phyloP scores from a whole-genome alignment of 1,140 invertebrate genomes.

The Heliothis subflexa region DNA sequence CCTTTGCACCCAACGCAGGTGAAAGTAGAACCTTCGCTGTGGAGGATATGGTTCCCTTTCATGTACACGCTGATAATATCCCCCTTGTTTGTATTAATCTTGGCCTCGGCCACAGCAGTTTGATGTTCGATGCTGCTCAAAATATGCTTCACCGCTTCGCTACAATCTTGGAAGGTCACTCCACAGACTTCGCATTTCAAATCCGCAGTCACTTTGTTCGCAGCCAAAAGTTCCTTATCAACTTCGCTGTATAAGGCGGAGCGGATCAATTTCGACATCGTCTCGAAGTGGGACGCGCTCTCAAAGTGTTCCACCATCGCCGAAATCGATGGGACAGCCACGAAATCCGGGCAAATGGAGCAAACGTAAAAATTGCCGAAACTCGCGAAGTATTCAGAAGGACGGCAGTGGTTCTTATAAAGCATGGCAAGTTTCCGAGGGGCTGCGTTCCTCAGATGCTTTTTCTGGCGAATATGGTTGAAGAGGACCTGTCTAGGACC shows the following conservation, averaged over 20 bases:
- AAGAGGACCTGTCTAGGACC: constrained; percentile 80
- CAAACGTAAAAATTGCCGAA: constrained; percentile 81
- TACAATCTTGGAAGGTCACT: constrained; percentile 56
- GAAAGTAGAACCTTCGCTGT: constrained; percentile 73
- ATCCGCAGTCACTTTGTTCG: constrained; percentile 64
- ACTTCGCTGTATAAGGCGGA: constrained; percentile 66
- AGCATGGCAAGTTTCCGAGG: constrained; percentile 72
- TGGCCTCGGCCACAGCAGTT: constrained; percentile 62
- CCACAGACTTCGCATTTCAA: constrained; percentile 70
- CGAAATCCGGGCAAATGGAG: constrained; percentile 69
- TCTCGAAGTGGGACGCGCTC: constrained; percentile 71
- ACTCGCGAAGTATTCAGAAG: constrained; percentile 77
- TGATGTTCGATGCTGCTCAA: constrained; percentile 72
- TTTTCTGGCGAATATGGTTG: constrained; percentile 83
- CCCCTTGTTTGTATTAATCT: constrained; percentile 63
- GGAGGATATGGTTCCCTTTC: constrained; percentile 74
- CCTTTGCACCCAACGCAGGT: constrained; percentile 68
- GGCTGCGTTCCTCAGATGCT: constrained; percentile 78
- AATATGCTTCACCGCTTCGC: constrained; percentile 67
- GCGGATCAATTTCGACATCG: constrained; percentile 69
- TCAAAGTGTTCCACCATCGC: constrained; percentile 79
- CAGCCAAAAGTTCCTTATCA: constrained; percentile 63
- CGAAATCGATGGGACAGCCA: constrained; percentile 75
- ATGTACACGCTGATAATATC: constrained; percentile 81
- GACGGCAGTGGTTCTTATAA: constrained; percentile 77